phyloP scores from a whole-genome alignment of 2,888 invertebrate species.

The Drosophila anomelani region DNA sequence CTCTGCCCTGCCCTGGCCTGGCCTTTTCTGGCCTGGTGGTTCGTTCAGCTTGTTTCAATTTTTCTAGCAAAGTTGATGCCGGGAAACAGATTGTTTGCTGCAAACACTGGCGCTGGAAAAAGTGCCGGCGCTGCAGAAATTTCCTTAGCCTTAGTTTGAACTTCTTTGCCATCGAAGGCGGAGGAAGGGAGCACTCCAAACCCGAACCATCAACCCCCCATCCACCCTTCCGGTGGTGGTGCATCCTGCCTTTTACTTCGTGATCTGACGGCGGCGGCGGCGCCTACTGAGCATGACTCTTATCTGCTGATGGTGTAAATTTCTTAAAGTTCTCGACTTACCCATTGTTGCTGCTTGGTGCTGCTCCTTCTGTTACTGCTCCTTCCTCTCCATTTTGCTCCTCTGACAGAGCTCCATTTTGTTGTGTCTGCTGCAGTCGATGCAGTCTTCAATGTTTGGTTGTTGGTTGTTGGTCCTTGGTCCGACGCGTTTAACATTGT shows the following conservation, averaged over 20 bases:
- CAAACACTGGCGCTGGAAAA: conserved; percentile 59
- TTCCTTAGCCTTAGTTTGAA: conserved; percentile 69
- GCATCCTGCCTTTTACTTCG: conserved; percentile 9
- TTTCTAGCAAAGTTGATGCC: conserved; percentile 65
- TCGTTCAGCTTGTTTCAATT: conserved; percentile 69
- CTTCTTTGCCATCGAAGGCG: conserved; percentile 47
- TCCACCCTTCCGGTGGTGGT: conserved; percentile 13
- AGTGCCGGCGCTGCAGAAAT: conserved; percentile 67
- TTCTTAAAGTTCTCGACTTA: conserved; percentile 76
- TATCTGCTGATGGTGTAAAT: conserved; percentile 81
- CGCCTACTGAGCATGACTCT: conserved; percentile 49
- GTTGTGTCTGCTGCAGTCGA: conserved; percentile 18
- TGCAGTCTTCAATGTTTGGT: conserved; percentile 11
- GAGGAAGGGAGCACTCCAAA: not conserved
- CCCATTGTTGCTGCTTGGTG: conserved; percentile 62
- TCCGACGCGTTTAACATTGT: conserved; percentile 39
- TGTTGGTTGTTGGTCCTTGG: conserved; percentile 31
- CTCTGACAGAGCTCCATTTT: conserved; percentile 56
- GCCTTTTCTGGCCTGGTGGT: conserved; percentile 5
- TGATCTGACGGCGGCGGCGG: conserved; percentile 36
- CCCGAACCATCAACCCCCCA: conserved; percentile 1
- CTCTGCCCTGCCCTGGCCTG: not conserved
- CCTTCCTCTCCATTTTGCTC: conserved; percentile 12
- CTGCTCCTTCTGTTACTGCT: not conserved
- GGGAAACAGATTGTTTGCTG: conserved; percentile 77